Percentiles rank a stretch among this genome's conserved stretches.
phyloP scores from a whole-genome alignment of 2,113 vertebrate species.

The Poeciliopsis prolifica region DNA sequence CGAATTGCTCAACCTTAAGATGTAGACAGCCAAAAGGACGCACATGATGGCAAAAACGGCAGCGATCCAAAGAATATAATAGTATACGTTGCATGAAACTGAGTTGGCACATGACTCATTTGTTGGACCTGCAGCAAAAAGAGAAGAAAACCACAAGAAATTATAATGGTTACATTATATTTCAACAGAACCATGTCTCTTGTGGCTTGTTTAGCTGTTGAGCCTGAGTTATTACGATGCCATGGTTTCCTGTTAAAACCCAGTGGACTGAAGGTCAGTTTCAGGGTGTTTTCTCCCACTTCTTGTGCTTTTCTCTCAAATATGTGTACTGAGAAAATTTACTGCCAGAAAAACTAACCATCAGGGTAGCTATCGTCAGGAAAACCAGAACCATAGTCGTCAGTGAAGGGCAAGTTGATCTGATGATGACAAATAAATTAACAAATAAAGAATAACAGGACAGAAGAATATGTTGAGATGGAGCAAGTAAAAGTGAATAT shows the following conservation, averaged over 20 bases:
- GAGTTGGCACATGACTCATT: background rate
- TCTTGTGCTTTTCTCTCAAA: background rate
- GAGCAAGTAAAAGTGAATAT: background rate
- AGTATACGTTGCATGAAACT: background rate
- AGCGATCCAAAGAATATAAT: constrained; percentile 54
- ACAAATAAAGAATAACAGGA: background rate
- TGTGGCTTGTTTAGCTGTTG: constrained; percentile 45
- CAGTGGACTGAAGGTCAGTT: constrained; percentile 39
- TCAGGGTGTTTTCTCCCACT: constrained; percentile 22
- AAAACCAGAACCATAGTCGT: background rate
- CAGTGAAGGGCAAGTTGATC: background rate
- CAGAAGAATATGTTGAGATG: background rate
- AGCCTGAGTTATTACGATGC: constrained; percentile 52
- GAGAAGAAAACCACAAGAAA: constrained; percentile 12
- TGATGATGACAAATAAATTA: background rate
- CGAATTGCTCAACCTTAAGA: constrained; percentile 61
- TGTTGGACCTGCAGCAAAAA: background rate
- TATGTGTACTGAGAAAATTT: background rate
- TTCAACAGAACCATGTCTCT: constrained; percentile 60
- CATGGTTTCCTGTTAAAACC: constrained; percentile 62
- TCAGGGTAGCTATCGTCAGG: background rate
- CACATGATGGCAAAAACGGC: constrained; percentile 42
- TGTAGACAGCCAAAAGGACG: constrained; percentile 44
- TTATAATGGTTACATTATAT: background rate
- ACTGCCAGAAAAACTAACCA: constrained; percentile 28